Evolutionary conservation across 2,797 vertebrate species (phyloP).

Genomic region (Neosilurus hyrtlii): DNA sequence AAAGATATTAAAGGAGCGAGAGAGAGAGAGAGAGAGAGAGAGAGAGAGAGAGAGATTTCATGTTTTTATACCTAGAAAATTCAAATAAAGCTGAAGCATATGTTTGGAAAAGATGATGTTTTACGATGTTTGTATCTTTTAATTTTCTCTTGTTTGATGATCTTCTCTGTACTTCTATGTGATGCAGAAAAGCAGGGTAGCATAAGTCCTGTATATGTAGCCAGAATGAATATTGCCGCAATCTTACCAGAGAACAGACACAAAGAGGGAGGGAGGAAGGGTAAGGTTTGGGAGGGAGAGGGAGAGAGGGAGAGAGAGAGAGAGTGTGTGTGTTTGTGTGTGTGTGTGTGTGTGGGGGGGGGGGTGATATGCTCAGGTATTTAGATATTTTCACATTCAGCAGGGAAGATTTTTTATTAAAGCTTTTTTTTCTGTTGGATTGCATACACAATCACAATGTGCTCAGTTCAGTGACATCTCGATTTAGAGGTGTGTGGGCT

Average conservation of each 20-base stretch:
- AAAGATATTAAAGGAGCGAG: background rate
- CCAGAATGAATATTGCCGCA: slow-evolving; percentile 54
- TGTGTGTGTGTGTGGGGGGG: no score
- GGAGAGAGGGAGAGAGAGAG: background rate
- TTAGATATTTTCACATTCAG: slow-evolving; percentile 47
- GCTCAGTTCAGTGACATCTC: slow-evolving; percentile 44
- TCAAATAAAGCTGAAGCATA: slow-evolving; percentile 52
- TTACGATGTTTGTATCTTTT: slow-evolving; percentile 22
- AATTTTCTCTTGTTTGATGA: background rate
- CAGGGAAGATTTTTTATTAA: slow-evolving; percentile 56
- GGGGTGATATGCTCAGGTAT: slow-evolving; percentile 46
- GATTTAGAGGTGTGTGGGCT: slow-evolving; percentile 35
- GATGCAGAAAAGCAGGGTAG: background rate
- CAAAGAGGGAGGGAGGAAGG: background rate
- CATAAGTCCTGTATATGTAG: slow-evolving; percentile 49
- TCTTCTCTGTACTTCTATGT: background rate
- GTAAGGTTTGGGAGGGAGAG: background rate
- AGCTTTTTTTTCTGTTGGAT: slow-evolving; percentile 52
- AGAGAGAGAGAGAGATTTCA: background rate
- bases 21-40: background rate
- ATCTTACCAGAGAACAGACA: slow-evolving; percentile 19
- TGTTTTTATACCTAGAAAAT: slow-evolving; percentile 55
- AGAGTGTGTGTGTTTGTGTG: no score
- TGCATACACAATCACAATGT: slow-evolving; percentile 52
- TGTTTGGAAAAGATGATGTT: slow-evolving; percentile 36